Conservation (phyloP, 2,797 vertebrate species). For the Molossus molossus region DNA sequence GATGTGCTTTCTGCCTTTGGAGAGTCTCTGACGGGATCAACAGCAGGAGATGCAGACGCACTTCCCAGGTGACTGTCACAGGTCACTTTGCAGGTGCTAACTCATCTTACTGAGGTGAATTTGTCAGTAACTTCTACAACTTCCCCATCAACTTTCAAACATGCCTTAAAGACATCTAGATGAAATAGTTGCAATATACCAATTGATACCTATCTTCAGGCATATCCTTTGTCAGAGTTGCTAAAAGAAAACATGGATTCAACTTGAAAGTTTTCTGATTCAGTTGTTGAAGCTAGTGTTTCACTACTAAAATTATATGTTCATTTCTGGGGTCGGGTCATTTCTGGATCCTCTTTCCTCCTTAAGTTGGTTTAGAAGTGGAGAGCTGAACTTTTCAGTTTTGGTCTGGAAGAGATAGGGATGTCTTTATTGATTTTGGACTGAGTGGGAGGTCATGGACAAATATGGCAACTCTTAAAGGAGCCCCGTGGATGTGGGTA, state of each 20-base stretch:
- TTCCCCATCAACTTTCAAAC: constrained; percentile 19
- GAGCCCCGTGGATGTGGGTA: background rate
- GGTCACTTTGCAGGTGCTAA: background rate
- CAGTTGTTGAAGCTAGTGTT: background rate
- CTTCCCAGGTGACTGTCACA: constrained; percentile 34
- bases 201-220: background rate
- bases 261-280: constrained; percentile 55
- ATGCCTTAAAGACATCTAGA: background rate
- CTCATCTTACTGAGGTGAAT: background rate
- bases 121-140: background rate
- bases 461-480: constrained; percentile 3
- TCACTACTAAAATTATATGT: constrained; percentile 31
- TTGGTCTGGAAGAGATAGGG: background rate
- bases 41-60: constrained; percentile 43
- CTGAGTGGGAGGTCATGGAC: background rate
- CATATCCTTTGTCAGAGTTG: background rate
- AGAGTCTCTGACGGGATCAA: constrained; percentile 67
- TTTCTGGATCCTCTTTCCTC: constrained; percentile 10
- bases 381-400: background rate
- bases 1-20: constrained; percentile 56
- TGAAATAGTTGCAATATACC: background rate
- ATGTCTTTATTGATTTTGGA: constrained; percentile 40
- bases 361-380: constrained; percentile 49
- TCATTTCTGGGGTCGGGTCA: background rate
- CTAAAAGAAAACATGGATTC: constrained; percentile 55